These are phyloP conservation scores for Stenichneumon culpator DNA, from an alignment of 2,888 invertebrate genomes.

Conservation along the genomic window DNA sequence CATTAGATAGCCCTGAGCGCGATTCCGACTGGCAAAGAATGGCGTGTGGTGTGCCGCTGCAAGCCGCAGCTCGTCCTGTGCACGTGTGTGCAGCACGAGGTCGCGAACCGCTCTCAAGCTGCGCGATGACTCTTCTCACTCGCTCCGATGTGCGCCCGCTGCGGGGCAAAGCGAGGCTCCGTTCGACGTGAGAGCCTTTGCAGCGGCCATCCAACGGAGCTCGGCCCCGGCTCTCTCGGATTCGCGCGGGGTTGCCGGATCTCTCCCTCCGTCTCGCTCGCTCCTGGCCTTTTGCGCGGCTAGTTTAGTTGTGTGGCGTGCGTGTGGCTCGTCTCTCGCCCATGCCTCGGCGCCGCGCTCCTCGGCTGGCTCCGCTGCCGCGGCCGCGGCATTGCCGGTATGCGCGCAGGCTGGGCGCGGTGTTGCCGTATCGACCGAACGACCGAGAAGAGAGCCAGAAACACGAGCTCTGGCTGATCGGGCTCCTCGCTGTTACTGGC, in stretches of 20 bases:
- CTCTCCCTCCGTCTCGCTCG: conserved; percentile 55
- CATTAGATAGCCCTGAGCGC: conserved; percentile 2
- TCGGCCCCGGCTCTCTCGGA: conserved; percentile 33
- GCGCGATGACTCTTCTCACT: conserved; percentile 50
- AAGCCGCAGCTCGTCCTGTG: conserved; percentile 50
- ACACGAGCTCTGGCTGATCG: conserved; percentile 14
- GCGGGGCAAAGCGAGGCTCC: conserved; percentile 8
- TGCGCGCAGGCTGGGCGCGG: conserved; percentile 78
- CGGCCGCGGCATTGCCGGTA: conserved; percentile 74
- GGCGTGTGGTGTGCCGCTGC: conserved; percentile 4
- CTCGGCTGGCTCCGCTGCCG: conserved; percentile 17
- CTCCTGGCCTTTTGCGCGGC: conserved; percentile 56
- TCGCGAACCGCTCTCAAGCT: conserved; percentile 72
- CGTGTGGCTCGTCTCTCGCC: conserved; percentile 5
- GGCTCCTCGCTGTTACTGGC: conserved; percentile 16
- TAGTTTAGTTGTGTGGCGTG: not conserved
- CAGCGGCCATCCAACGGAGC: conserved; percentile 14
- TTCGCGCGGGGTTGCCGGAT: conserved; percentile 65
- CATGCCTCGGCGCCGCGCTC: conserved; percentile 57
- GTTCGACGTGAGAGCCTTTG: conserved; percentile 24
- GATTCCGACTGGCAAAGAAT: conserved; percentile 15
- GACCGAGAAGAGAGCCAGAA: conserved; percentile 68
- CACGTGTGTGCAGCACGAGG: conserved; percentile 74
- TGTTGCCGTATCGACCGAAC: conserved; percentile 84
- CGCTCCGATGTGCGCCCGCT: conserved; percentile 23